Conservation (phyloP, 2,888 invertebrate genomes). For the Pinctada fucata region DNA sequence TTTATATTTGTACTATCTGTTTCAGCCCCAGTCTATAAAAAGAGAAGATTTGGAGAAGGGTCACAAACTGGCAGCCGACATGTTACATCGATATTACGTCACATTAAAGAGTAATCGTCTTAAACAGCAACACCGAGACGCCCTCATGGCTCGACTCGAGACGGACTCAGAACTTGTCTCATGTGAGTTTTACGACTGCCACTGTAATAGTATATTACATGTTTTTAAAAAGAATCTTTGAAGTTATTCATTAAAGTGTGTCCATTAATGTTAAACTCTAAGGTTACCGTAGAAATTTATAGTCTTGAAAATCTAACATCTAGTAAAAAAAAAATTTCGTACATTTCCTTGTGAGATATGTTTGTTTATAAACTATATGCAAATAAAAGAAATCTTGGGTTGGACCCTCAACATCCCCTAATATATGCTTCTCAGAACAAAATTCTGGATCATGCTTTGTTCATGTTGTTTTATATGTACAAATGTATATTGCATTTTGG, state of each 20-base stretch:
- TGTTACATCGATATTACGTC: conserved; percentile 65
- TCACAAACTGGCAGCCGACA: conserved; percentile 65
- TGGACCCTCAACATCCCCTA: no score
- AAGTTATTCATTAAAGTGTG: no score
- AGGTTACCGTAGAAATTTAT: no score
- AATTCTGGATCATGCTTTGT: no score
- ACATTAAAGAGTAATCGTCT: conserved; percentile 57
- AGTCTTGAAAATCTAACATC: background rate
- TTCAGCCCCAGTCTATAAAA: conserved; percentile 47
- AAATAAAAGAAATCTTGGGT: no score
- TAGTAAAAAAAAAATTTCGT: background rate
- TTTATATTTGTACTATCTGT: no score
- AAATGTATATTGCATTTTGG: no score
- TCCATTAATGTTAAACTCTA: no score
- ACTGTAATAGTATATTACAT: background rate
- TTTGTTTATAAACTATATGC: no score
- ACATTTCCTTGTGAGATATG: no score
- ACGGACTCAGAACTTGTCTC: conserved; percentile 72
- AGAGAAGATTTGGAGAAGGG: conserved; percentile 63
- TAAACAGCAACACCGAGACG: conserved; percentile 70
- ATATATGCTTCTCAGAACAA: no score
- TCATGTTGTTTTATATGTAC: no score
- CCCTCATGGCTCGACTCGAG: conserved; percentile 70
- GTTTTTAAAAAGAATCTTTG: background rate
- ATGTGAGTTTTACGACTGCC: conserved; percentile 60